A percentile compares a stretch with the other conserved stretches of the same genome.
These are phyloP conservation scores for Brachionus asplanchnoidis DNA, from an alignment of 1,140 invertebrate genomes.

Conservation along the genomic window DNA sequence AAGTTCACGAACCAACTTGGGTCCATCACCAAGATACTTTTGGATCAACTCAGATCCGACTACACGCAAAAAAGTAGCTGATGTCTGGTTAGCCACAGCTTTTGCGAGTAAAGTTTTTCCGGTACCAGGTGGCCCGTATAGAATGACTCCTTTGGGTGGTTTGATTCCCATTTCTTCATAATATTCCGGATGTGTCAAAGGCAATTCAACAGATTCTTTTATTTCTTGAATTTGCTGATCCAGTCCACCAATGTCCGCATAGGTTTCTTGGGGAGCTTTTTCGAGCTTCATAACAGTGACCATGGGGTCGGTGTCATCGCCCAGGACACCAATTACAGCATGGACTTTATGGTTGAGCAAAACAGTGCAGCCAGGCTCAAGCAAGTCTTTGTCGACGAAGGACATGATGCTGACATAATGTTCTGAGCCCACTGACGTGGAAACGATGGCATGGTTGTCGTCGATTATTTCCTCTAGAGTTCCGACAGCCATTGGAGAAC, in stretches of 20 bases:
- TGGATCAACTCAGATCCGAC: conserved; percentile 98
- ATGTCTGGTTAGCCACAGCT: conserved; percentile 98
- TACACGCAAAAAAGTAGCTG: conserved; percentile 94
- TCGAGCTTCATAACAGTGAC: conserved; percentile 99
- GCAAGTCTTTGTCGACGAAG: conserved; percentile 98
- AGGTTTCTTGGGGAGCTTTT: conserved; percentile 98
- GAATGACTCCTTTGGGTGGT: conserved; percentile 96
- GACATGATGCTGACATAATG: conserved; percentile 99
- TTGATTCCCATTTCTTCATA: conserved; percentile 99
- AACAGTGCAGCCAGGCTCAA: conserved; percentile 98
- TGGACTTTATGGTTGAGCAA: conserved; percentile 98
- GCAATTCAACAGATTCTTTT: conserved; percentile 90
- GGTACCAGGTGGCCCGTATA: conserved; percentile 96
- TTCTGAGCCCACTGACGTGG: conserved; percentile 96
- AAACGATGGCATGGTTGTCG: conserved; percentile 99
- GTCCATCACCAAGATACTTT: conserved; percentile 98
- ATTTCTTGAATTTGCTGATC: conserved; percentile 99
- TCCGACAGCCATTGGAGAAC: conserved; percentile 99
- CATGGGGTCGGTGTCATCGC: conserved; percentile 99
- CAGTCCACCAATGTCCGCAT: conserved; percentile 98
- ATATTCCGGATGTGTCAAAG: conserved; percentile 97
- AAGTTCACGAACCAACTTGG: conserved; percentile 92
- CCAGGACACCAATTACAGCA: conserved; percentile 94
- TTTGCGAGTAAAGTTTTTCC: conserved; percentile 95
- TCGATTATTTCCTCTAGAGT: conserved; percentile 99